Conservation (phyloP, 2,888 invertebrate genomes). For the Ornithoptera priamus region DNA sequence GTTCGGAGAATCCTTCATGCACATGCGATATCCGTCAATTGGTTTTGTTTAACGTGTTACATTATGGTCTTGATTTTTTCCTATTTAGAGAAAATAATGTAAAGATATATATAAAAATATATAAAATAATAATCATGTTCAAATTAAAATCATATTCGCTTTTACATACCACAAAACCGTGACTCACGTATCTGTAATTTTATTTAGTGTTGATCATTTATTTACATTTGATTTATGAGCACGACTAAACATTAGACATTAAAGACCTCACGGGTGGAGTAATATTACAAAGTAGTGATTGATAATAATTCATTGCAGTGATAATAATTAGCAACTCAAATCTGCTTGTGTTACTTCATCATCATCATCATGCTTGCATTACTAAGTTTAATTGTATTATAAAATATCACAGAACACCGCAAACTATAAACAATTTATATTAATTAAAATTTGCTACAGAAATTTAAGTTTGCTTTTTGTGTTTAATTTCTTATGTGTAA, state of each 20-base stretch:
- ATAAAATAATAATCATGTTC: neutral
- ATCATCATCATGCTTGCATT: neutral
- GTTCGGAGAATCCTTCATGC: too few species aligned
- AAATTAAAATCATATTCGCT: slow-evolving; percentile 5
- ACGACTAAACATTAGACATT: slow-evolving; percentile 23
- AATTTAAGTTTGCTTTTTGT: too few species aligned
- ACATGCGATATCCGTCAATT: too few species aligned
- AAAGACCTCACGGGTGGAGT: slow-evolving; percentile 16
- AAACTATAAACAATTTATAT: too few species aligned
- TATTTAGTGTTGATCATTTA: slow-evolving; percentile 21
- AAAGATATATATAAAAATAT: neutral
- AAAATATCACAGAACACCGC: too few species aligned
- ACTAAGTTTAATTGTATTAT: too few species aligned
- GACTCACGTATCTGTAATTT: slow-evolving; percentile 20
- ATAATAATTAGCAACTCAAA: slow-evolving; percentile 12
- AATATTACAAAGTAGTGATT: slow-evolving; percentile 14
- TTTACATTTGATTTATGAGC: slow-evolving; percentile 22
- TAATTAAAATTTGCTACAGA: too few species aligned
- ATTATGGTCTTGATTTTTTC: too few species aligned
- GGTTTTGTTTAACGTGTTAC: too few species aligned
- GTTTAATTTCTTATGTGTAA: too few species aligned
- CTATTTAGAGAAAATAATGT: too few species aligned
- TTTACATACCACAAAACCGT: slow-evolving; percentile 6
- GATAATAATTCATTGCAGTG: slow-evolving; percentile 13
- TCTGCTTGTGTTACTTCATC: neutral